Conservation (phyloP, 2,113 vertebrate genomes). For the Oncorhynchus kisutch region DNA sequence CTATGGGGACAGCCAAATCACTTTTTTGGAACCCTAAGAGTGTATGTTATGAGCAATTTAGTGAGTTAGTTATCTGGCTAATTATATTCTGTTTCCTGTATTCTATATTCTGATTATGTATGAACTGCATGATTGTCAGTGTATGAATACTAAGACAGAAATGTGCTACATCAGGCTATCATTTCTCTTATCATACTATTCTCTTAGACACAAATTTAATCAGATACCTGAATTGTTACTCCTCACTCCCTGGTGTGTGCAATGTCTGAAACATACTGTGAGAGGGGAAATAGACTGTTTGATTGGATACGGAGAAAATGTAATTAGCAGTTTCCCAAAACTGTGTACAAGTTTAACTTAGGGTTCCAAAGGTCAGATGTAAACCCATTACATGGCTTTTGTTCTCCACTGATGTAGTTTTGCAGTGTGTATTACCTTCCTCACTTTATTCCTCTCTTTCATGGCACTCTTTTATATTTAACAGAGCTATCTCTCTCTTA, state of each 20-base stretch:
- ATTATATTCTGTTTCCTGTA: no score
- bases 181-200: neutral
- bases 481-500: constrained; percentile 4
- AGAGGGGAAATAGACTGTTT: neutral
- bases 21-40: no score
- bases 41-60: no score
- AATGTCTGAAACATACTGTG: neutral
- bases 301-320: neutral
- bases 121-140: no score
- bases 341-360: neutral
- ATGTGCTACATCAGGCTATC: no score
- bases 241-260: neutral
- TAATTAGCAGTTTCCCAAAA: neutral
- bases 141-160: no score
- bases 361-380: neutral
- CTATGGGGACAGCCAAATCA: no score
- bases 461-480: neutral
- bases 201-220: neutral
- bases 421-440: constrained; percentile 23
- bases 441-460: constrained; percentile 19
- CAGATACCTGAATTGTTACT: neutral
- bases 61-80: no score
- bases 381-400: constrained; percentile 12
- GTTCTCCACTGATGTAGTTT: constrained; percentile 14
- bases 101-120: no score